These are phyloP conservation scores for Dasyornis broadbenti DNA, from an alignment of 2,113 vertebrate genomes.

Conservation along the genomic window DNA sequence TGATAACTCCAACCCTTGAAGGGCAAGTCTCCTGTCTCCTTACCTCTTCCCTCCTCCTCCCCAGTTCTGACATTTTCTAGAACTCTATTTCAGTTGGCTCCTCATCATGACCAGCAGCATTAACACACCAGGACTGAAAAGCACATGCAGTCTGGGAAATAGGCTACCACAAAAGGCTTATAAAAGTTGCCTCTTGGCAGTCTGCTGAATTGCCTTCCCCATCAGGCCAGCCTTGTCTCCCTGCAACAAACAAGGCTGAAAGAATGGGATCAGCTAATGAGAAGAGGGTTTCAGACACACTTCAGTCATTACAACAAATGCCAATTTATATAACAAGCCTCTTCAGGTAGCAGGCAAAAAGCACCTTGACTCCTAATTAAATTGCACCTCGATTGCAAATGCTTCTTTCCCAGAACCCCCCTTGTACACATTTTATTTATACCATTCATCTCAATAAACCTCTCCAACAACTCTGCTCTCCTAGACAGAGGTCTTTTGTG, in stretches of 20 bases:
- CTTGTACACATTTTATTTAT: constrained; percentile 49
- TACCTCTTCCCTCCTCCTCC: neutral
- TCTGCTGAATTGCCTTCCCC: neutral
- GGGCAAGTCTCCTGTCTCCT: neutral
- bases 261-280: constrained; percentile 38
- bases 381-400: constrained; percentile 24
- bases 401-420: constrained; percentile 17
- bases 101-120: neutral
- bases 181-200: neutral
- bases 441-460: constrained; percentile 30
- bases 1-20: neutral
- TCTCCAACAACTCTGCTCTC: neutral
- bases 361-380: constrained; percentile 62
- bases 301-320: constrained; percentile 60
- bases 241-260: constrained; percentile 25
- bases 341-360: constrained; percentile 51
- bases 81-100: neutral
- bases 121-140: neutral
- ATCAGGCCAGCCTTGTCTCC: neutral
- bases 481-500: constrained; percentile 51
- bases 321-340: constrained; percentile 55
- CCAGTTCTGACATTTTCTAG: neutral
- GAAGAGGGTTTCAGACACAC: constrained; percentile 25
- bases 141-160: neutral
- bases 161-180: neutral